A percentile compares a stretch with the other conserved stretches of the same genome.
Evolutionary conservation across 2,797 vertebrate species (phyloP).

Genomic region (Apogon talboti): DNA sequence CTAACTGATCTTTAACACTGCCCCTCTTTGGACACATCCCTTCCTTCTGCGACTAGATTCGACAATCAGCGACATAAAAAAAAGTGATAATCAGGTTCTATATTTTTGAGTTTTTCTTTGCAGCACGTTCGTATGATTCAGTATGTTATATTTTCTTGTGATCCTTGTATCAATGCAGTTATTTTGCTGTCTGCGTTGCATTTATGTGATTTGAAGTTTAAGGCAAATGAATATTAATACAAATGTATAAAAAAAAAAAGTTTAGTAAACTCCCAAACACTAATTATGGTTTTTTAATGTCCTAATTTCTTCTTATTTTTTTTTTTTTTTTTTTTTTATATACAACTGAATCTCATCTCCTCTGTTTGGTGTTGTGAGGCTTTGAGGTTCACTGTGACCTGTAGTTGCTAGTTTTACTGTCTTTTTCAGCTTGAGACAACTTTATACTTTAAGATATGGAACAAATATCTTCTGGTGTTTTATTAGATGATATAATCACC

Average conservation of each 20-base stretch:
- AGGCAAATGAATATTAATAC: conserved; percentile 21
- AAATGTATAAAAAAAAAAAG: conserved; percentile 57
- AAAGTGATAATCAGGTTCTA: conserved; percentile 13
- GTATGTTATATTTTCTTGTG: conserved; percentile 56
- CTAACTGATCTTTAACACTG: conserved; percentile 1
- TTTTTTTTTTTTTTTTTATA: conserved; percentile 30
- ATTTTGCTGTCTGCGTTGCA: conserved; percentile 46
- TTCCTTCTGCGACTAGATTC: conserved; percentile 16
- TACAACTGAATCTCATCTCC: conserved; percentile 62
- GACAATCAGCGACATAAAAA: conserved; percentile 42
- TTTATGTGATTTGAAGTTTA: conserved; percentile 41
- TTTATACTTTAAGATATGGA: conserved; percentile 39
- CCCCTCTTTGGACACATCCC: conserved; percentile 2
- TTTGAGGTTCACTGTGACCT: conserved; percentile 63
- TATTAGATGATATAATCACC: conserved; percentile 23
- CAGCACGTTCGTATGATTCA: conserved; percentile 56
- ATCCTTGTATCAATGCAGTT: conserved; percentile 57
- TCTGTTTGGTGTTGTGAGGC: conserved; percentile 72
- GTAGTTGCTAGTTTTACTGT: conserved; percentile 67
- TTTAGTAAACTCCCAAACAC: conserved; percentile 44
- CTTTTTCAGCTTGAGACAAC: conserved; percentile 51
- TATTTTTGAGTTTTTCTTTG: conserved; percentile 31
- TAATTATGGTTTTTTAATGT: conserved; percentile 38
- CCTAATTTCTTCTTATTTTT: conserved; percentile 25
- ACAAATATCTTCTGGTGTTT: conserved; percentile 34